Evolutionary conservation across 2,113 vertebrate species (phyloP).

Genomic region (Meleagris gallopavo): DNA sequence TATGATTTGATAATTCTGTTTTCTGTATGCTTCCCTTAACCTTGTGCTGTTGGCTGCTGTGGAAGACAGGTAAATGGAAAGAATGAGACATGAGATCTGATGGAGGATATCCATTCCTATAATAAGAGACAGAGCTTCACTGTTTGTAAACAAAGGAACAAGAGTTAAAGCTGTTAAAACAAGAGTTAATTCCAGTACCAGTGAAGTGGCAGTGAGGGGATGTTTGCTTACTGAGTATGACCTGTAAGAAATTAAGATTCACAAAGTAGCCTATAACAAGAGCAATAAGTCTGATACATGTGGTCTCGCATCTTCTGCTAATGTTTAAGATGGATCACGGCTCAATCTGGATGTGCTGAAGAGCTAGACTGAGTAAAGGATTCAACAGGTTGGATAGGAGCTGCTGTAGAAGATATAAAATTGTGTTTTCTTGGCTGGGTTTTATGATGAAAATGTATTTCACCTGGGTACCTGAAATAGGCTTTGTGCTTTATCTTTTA

Average conservation of each 20-base stretch:
- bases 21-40: neutral
- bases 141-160: neutral
- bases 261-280: neutral
- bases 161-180: neutral
- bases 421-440: rapidly evolving
- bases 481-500: neutral
- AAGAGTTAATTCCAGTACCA: neutral
- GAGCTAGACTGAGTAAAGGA: neutral
- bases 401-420: neutral
- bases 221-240: neutral
- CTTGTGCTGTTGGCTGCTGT: neutral
- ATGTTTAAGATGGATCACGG: neutral
- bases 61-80: neutral
- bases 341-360: neutral
- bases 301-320: neutral
- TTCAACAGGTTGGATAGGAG: neutral
- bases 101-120: neutral
- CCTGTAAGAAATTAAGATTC: neutral
- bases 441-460: neutral
- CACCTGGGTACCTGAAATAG: neutral
- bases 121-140: neutral
- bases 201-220: neutral
- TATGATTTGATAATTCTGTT: neutral
- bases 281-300: neutral
- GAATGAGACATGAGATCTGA: neutral